Base-by-base conservation (phyloP, 2,797 vertebrate genomes). In the Scyliorhinus canicula region DNA sequence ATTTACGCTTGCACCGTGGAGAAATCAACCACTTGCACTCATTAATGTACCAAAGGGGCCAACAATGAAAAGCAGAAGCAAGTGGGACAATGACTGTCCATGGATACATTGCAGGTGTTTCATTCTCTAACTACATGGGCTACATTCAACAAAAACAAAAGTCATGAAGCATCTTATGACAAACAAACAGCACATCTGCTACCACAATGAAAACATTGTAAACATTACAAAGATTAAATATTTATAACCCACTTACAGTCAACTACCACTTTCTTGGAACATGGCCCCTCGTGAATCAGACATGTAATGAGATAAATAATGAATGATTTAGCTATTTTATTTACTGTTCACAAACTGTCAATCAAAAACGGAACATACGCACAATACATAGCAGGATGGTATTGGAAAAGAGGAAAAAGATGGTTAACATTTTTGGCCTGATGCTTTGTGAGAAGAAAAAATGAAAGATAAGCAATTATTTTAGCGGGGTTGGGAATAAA, bases 101-200 rank as follows among this genome's bases (percentile, higher is more conserved):
- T 69, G 65, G 63, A 93, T 69, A 16, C 40, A 26, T 47, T 94
- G 47, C 31, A 74, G 14, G 67, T 14, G 71, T 47, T 94, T 19
- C 7, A 31, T 74, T 4, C 47, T 21, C 28, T 55, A 69, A 94
- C 44, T 55, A 19, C 93, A 94, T 35, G 31, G 63, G 14, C 69
- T 93, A 50, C 31, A 6, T 71, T 69, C 31, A 74, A 74, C 67
- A 69, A 71, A 93, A 69, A 69, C 60, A 55, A 67, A 86, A 94
- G 65, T 94, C 67, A 94, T 74, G 24, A 94, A 67, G 12, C 67
- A 93, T 93, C 93, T 93, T 93, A 71, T 93, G 93, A 93, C 65
- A 94, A 93, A 94, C 26, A 94, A 71, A 94, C 67, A 94, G 67
- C 67, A 74, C 44, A 94, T 50, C 67, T 35, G 93, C 93, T 55